phyloP scores from a whole-genome alignment of 2,797 vertebrate genomes.

The Platyrinchus mystaceus region DNA sequence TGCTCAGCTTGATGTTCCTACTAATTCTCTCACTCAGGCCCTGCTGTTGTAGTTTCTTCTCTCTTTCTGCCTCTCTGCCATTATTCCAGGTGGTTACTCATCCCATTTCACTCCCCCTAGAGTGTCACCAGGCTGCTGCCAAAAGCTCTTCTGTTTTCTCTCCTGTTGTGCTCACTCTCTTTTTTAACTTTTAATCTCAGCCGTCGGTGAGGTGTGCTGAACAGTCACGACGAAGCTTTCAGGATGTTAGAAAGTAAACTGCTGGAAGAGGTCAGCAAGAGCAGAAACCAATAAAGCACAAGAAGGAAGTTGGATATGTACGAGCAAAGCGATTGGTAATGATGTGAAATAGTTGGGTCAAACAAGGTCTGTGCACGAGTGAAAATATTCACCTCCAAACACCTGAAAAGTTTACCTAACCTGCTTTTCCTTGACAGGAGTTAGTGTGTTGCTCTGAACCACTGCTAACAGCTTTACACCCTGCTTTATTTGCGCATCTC shows the following conservation, averaged over 20 bases:
- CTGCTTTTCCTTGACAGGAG: slow-evolving; percentile 19
- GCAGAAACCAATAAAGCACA: slow-evolving; percentile 75
- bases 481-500: slow-evolving; percentile 39
- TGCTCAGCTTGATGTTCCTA: neutral
- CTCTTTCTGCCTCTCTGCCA: neutral
- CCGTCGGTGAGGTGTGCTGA: slow-evolving; percentile 59
- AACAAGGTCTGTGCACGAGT: slow-evolving; percentile 55
- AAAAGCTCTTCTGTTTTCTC: slow-evolving; percentile 33
- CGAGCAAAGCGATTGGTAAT: slow-evolving; percentile 67
- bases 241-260: slow-evolving; percentile 68
- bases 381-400: slow-evolving; percentile 66
- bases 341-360: slow-evolving; percentile 71
- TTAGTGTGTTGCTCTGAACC: neutral
- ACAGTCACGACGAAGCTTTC: slow-evolving; percentile 66
- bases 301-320: slow-evolving; percentile 58
- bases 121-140: slow-evolving; percentile 16
- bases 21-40: neutral
- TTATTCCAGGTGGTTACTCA: slow-evolving; percentile 52
- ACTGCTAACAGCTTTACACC: slow-evolving; percentile 13
- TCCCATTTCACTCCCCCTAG: neutral
- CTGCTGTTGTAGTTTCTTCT: neutral
- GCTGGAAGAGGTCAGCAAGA: slow-evolving; percentile 72
- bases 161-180: slow-evolving; percentile 26
- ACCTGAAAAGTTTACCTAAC: slow-evolving; percentile 56
- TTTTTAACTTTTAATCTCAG: slow-evolving; percentile 67